A percentile compares a stretch with the other conserved stretches of the same genome.
Evolutionary conservation across 2,797 vertebrate species (phyloP).

Genomic region (Myripristis jacobus): DNA sequence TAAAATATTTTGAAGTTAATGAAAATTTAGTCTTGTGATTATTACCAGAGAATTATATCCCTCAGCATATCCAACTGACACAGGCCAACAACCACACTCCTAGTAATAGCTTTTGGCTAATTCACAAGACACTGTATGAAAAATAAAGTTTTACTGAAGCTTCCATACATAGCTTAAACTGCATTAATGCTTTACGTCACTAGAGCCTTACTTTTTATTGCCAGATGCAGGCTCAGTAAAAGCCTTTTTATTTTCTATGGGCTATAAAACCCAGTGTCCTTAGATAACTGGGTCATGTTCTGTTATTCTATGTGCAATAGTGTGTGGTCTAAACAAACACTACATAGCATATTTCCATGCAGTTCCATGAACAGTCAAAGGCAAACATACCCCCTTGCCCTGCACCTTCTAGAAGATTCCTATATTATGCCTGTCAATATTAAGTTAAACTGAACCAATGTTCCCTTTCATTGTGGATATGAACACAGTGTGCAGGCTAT

Average conservation of each 20-base stretch:
- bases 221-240: conserved; percentile 55
- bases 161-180: conserved; percentile 47
- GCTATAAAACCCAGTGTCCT: conserved; percentile 68
- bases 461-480: conserved; percentile 21
- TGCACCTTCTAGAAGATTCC: conserved; percentile 26
- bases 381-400: conserved; percentile 53
- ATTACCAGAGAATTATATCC: conserved; percentile 21
- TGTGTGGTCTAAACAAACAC: conserved; percentile 68
- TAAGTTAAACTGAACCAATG: conserved; percentile 36
- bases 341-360: conserved; percentile 67
- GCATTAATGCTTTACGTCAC: conserved; percentile 61
- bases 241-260: conserved; percentile 65
- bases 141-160: conserved; percentile 58
- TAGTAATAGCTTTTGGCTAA: conserved; percentile 27
- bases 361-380: conserved; percentile 61
- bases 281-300: conserved; percentile 75
- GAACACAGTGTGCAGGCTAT: not conserved
- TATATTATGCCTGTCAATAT: conserved; percentile 40
- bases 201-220: conserved; percentile 53
- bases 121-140: conserved; percentile 35
- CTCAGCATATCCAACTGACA: conserved; percentile 30
- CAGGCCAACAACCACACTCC: conserved; percentile 31
- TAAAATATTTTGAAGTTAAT: conserved; percentile 18
- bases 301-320: conserved; percentile 67
- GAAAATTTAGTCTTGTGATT: conserved; percentile 10